Conservation (phyloP, 1,140 invertebrate genomes). For the Camponotus floridanus region DNA sequence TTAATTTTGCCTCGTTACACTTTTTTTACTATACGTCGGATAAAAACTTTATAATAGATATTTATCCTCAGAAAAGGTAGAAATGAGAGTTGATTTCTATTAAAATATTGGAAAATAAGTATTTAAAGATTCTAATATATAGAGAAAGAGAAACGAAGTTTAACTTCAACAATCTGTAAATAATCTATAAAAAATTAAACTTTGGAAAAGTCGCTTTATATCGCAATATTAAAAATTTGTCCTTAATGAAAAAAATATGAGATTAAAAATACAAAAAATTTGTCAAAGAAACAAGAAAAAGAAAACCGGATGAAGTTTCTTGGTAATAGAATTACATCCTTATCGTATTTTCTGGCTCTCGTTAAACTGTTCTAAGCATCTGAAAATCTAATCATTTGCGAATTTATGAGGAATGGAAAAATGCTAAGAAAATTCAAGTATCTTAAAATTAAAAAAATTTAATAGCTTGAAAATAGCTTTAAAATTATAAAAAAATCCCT, state of each 20-base stretch:
- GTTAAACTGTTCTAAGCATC: slow-evolving; percentile 12
- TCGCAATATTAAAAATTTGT: slow-evolving; percentile 1
- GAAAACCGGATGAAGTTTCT: slow-evolving; percentile 8
- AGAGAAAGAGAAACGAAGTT: neutral
- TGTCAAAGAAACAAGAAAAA: slow-evolving; percentile 6
- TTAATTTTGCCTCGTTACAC: slow-evolving; percentile 32
- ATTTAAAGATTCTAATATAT: neutral
- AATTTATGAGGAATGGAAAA: neutral
- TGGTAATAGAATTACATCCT: neutral
- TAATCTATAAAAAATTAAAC: neutral
- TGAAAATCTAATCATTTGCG: neutral
- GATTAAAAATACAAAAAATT: neutral
- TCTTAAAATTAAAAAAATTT: neutral
- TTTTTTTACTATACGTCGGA: neutral
- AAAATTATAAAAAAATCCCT: neutral
- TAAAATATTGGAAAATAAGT: neutral
- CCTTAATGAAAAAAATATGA: neutral
- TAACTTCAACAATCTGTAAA: neutral
- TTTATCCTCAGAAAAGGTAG: no score
- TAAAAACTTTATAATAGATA: no score
- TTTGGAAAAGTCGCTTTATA: neutral
- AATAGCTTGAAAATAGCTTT: neutral
- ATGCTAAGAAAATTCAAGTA: neutral
- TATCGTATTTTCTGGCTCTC: neutral
- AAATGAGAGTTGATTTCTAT: neutral